Conservation (phyloP, 1,140 invertebrate species). For the Lethocerus indicus region DNA sequence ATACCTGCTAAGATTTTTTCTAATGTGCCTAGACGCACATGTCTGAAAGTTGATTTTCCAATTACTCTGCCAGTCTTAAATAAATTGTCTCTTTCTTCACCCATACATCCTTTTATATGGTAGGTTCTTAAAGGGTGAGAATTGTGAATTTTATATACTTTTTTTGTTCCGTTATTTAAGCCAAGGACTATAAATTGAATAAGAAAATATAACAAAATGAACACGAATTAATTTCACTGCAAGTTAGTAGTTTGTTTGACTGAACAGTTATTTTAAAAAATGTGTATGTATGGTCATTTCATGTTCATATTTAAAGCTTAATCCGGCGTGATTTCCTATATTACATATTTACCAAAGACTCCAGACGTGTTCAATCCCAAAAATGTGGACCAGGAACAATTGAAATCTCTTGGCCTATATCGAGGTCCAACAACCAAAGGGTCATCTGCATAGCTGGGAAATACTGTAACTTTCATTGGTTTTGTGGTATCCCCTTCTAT, state of each 20-base stretch:
- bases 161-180: slow-evolving; percentile 41
- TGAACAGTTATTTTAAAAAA: no score
- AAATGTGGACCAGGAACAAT: slow-evolving; percentile 32
- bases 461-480: slow-evolving; percentile 34
- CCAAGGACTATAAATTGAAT: slow-evolving; percentile 39
- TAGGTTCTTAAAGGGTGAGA: slow-evolving; percentile 44
- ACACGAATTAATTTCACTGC: no score
- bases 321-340: no score
- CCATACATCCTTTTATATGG: slow-evolving; percentile 59
- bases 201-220: no score
- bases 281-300: no score
- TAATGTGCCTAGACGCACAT: slow-evolving; percentile 43
- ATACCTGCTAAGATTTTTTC: slow-evolving; percentile 54
- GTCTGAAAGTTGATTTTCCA: slow-evolving; percentile 49
- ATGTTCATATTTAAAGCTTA: no score
- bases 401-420: slow-evolving; percentile 46
- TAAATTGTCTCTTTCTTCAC: slow-evolving; percentile 56
- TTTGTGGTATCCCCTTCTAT: slow-evolving; percentile 38
- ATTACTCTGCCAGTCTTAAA: slow-evolving; percentile 52
- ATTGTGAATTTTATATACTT: slow-evolving; percentile 33
- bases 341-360: slow-evolving; percentile 38
- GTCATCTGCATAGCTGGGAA: slow-evolving; percentile 47
- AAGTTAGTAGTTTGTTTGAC: no score
- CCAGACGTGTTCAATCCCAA: slow-evolving; percentile 47
- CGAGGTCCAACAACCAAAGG: slow-evolving; percentile 52